Evolutionary conservation across 2,888 invertebrate genomes (phyloP), one percentile per base, ranked within the genome.

Genomic region (Macrosoma leucophasiata): DNA sequence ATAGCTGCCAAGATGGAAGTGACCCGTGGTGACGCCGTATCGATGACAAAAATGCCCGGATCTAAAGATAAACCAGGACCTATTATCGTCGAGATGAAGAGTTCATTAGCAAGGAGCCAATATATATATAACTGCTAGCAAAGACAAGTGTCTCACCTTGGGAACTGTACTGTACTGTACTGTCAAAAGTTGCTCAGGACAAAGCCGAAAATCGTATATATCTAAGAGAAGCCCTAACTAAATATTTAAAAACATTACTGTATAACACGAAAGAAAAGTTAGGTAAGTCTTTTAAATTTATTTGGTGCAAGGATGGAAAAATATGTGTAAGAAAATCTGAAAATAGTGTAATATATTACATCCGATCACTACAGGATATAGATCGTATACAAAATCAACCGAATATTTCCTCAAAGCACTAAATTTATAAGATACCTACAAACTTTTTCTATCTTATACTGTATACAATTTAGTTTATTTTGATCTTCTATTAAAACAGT

Each of bases 61-160:
- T 27, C 23, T 1, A 44, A 44, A 14, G 42, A 48, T 3, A 43
- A 46, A 23, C 45, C 46, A 1, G 41, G 46, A 4, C 22, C 32
- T 7, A 44, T 51, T 4, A 25, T 50, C 0, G 34, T 52, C 1
- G 47, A 48, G 12, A 11, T 50, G 31, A 48, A 46, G 11, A 28
- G 42, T 0, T 42, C 39, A 10, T 5, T 13, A 1, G 29, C 29
- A 2, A 45, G 29, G 2, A 17, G 29, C 2, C 21, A 45, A 18
- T 51, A 50, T 48, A 36, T 50, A n/a, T 35, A 30, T 6, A n/a
- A n/a, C n/a, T n/a, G 40, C 41, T 7, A 33, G 44, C 3, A 52
- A 34, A 21, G 29, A 41, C 14, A 42, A 32, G 29, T 6, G 30
- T 12, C 24, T 50, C 12, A 46, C 47, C 1, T 37, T 36, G 3